Evolutionary conservation across 2,797 vertebrate species (phyloP).

Genomic region (Enteromius viviparus): DNA sequence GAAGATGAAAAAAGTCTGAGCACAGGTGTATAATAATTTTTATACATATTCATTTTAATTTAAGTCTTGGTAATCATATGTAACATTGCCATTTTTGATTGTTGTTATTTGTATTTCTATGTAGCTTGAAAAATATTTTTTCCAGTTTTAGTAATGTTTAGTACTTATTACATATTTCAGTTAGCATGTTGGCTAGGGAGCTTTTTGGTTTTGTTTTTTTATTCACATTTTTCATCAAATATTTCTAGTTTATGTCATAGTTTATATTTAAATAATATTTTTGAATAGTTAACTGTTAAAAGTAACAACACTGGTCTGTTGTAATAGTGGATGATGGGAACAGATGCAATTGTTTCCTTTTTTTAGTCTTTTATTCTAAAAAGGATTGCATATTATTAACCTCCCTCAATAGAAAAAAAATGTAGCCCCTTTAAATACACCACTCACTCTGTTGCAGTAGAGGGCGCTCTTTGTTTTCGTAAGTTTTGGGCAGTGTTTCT

Average conservation of each 20-base stretch:
- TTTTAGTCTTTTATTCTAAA: background rate
- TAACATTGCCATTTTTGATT: too few relatives aligned
- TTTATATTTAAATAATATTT: too few relatives aligned
- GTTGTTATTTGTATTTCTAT: background rate
- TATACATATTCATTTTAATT: too few relatives aligned
- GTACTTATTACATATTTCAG: background rate
- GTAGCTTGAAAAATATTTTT: background rate
- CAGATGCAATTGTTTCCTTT: background rate
- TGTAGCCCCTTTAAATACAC: background rate
- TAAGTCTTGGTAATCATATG: too few relatives aligned
- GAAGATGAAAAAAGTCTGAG: background rate
- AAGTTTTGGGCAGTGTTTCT: background rate
- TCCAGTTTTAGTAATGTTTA: background rate
- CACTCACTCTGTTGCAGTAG: slow-evolving; percentile 11
- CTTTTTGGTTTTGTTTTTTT: background rate
- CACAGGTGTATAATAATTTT: background rate
- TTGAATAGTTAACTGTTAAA: too few relatives aligned
- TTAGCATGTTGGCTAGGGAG: background rate
- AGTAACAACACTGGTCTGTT: background rate
- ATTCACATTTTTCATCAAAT: background rate
- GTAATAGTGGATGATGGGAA: background rate
- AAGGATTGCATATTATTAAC: background rate
- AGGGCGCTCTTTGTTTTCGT: slow-evolving; percentile 20
- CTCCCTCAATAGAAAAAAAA: background rate
- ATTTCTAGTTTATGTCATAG: background rate